These are phyloP conservation scores for Corvus cornix DNA, from an alignment of 2,113 vertebrate species.

Conservation along the genomic window DNA sequence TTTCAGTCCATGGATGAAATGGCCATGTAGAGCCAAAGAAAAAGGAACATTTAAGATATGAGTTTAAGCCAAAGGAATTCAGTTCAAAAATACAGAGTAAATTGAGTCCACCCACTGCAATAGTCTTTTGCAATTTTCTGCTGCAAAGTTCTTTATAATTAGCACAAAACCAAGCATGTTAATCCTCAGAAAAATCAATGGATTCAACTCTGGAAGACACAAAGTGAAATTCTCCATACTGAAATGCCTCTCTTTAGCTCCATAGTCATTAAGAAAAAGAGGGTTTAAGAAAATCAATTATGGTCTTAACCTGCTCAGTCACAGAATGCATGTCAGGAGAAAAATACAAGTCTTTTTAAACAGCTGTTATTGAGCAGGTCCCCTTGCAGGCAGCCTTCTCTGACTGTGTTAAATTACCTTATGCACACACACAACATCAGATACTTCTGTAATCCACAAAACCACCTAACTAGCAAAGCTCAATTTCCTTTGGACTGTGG, in stretches of 20 bases:
- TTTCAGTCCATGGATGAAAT: neutral
- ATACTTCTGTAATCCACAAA: neutral
- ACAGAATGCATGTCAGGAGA: neutral
- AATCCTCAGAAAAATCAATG: constrained; percentile 40
- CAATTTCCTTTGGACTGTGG: neutral
- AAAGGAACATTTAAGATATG: neutral
- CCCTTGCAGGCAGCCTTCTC: neutral
- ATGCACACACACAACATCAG: neutral
- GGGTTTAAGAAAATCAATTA: constrained; percentile 42
- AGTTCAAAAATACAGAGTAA: neutral
- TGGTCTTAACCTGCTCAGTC: constrained; percentile 18
- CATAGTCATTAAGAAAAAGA: neutral
- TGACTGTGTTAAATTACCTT: neutral
- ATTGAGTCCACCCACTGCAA: neutral
- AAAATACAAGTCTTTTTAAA: neutral
- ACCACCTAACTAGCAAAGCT: neutral
- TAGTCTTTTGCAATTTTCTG: constrained; percentile 2
- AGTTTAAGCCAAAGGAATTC: constrained; percentile 24
- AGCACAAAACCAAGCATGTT: constrained; percentile 1
- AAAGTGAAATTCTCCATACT: neutral
- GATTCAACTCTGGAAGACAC: neutral
- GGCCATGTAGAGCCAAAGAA: neutral
- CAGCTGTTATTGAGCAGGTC: neutral
- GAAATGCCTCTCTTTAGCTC: neutral
- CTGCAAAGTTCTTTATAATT: constrained; percentile 34